Conservation (phyloP, 2,797 vertebrate species). For the Hemibagrus guttatus region DNA sequence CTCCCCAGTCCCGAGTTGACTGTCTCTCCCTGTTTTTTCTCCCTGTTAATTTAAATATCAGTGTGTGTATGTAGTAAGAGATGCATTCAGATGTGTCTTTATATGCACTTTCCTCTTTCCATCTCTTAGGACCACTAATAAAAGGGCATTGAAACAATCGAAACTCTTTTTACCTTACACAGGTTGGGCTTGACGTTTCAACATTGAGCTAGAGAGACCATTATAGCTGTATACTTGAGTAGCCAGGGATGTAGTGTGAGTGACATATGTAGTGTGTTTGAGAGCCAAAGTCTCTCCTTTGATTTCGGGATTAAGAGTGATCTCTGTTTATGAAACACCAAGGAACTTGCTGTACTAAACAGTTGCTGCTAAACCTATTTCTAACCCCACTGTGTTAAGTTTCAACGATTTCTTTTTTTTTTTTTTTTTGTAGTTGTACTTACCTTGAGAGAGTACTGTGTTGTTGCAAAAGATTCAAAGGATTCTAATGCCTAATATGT, state of each 20-base stretch:
- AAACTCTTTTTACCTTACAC: slow-evolving; percentile 70
- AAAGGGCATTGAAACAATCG: slow-evolving; percentile 81
- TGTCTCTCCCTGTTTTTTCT: slow-evolving; percentile 28
- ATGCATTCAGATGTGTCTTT: slow-evolving; percentile 60
- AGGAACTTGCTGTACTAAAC: slow-evolving; percentile 75
- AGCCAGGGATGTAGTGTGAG: slow-evolving; percentile 42
- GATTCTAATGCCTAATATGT: neutral
- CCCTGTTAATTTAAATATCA: slow-evolving; percentile 30
- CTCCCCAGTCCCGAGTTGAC: slow-evolving; percentile 40
- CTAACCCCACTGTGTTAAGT: slow-evolving; percentile 65
- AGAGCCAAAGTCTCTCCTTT: slow-evolving; percentile 30
- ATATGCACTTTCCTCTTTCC: slow-evolving; percentile 83
- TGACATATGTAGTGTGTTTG: slow-evolving; percentile 25
- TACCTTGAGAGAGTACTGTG: slow-evolving; percentile 18
- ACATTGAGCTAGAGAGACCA: slow-evolving; percentile 46
- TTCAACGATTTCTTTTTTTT: slow-evolving; percentile 11
- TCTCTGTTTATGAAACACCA: slow-evolving; percentile 73
- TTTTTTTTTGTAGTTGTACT: slow-evolving; percentile 26
- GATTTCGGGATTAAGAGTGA: slow-evolving; percentile 57
- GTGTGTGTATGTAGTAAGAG: slow-evolving; percentile 46
- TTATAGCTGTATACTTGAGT: slow-evolving; percentile 55
- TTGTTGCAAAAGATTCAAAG: neutral
- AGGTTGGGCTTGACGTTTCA: slow-evolving; percentile 53
- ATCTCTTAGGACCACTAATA: slow-evolving; percentile 77
- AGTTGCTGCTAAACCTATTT: slow-evolving; percentile 78